Evolutionary conservation across 2,113 vertebrate genomes (phyloP), one percentile per base, ranked within the genome.

Genomic region (Rhizomys pruinosus): DNA sequence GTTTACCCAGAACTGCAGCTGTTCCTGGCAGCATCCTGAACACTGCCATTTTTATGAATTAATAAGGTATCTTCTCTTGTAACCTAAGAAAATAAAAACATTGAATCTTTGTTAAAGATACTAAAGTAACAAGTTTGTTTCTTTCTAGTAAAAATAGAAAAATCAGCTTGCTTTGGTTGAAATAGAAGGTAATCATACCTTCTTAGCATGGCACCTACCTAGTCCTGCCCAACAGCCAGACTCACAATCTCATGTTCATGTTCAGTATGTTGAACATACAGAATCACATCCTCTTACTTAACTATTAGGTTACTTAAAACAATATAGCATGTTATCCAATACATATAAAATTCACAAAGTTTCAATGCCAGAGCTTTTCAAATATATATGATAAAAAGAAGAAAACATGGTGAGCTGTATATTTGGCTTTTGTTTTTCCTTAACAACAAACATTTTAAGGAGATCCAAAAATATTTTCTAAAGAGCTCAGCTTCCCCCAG

Each of bases 21-120:
- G 96, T 73, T 84, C 77, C 96, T 84, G 91, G 98, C 93, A 89
- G 98, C 97, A 79, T 99, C 99, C 85, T 98, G 98, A 91, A 98
- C 27, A 95, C 90, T 98, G 89, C 98, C 97, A 96, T 98, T 99
- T 97, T 99, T 99, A 82, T 98, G 98, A 96, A 96, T 97, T 39
- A 96, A 90, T 85, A 97, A 20, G 42, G 71, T 95, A 57, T 99
- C 99, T 90, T 99, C 99, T 98, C 97, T 97, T 87, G 97, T 13
- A 1, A 97, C 97, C 99, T 99, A 94, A 73, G 77, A 97, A 80
- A 97, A 97, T 44, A 12, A 69, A 95, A 47, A 4, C 57, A 93
- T 86, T 84, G 88, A 90, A 66, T 95, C 81, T 91, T 96, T 47
- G 17, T 52, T 8, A 32, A 89, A 39, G 34, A n/a, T 37, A 84